These are phyloP conservation scores for Drosophila pullipes DNA, from an alignment of 2,888 invertebrate genomes.

Conservation along the genomic window DNA sequence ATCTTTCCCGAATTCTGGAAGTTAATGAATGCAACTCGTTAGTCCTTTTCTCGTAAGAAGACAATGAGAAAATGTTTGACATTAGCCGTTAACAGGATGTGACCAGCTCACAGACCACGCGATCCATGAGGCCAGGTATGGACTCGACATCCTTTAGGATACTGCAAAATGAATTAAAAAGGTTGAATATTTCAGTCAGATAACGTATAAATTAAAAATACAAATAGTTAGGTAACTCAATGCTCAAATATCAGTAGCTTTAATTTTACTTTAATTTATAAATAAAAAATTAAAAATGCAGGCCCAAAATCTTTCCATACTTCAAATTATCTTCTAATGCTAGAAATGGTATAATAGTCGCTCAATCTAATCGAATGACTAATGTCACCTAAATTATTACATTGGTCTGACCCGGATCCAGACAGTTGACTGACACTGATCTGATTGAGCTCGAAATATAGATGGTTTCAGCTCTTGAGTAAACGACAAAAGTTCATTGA, in stretches of 20 bases:
- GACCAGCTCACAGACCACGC: background rate
- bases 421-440: background rate
- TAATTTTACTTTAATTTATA: background rate
- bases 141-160: no score
- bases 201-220: background rate
- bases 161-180: background rate
- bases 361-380: background rate
- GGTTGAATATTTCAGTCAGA: background rate
- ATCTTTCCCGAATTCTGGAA: background rate
- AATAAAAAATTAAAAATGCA: background rate
- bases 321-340: background rate
- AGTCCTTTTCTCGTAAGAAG: background rate
- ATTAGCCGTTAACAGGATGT: background rate
- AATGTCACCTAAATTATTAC: background rate
- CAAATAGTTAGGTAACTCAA: no score
- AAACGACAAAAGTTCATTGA: no score
- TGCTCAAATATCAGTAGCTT: background rate
- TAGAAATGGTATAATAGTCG: background rate
- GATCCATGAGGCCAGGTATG: no score
- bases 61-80: background rate
- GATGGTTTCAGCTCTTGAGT: background rate
- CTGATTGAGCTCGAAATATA: background rate
- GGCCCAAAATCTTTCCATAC: background rate
- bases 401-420: background rate
- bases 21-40: background rate